Percentiles rank a stretch among this genome's conserved stretches.
Conservation (phyloP, 2,797 vertebrate genomes). For the Melanogrammus aeglefinus region DNA sequence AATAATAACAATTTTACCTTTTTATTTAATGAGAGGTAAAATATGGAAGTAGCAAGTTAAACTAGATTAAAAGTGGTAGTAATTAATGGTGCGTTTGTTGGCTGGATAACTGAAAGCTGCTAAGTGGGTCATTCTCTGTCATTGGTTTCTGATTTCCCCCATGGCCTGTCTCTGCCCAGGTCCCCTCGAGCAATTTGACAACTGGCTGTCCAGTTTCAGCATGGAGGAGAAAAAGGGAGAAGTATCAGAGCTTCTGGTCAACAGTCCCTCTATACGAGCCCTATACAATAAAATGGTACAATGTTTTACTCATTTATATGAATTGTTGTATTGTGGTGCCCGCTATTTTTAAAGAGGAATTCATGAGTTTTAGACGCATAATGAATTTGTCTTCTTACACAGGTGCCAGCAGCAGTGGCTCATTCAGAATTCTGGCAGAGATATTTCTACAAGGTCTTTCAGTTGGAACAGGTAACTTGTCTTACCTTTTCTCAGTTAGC, state of each 20-base stretch:
- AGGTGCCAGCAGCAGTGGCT: conserved; percentile 92
- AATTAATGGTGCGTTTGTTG: background rate
- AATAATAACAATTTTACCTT: no score
- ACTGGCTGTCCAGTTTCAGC: conserved; percentile 85
- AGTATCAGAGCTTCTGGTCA: conserved; percentile 88
- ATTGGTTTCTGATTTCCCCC: conserved; percentile 15
- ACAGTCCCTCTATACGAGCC: conserved; percentile 90
- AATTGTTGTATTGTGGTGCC: background rate
- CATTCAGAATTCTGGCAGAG: conserved; percentile 97
- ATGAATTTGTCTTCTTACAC: conserved; percentile 5
- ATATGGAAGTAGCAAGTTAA: no score
- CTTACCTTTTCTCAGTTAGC: background rate
- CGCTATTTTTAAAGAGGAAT: background rate
- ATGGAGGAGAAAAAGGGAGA: conserved; percentile 90
- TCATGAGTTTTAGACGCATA: background rate
- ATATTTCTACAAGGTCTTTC: conserved; percentile 96
- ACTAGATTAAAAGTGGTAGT: background rate
- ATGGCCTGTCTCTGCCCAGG: conserved; percentile 68
- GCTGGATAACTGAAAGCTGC: background rate
- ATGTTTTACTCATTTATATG: background rate
- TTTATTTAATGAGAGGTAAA: no score
- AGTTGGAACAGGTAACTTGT: conserved; percentile 86
- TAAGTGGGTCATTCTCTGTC: conserved; percentile 1
- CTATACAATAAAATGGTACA: conserved; percentile 97
- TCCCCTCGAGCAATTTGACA: conserved; percentile 85